Evolutionary conservation across 92 coral and sea anemone genomes (phyloP), one percentile per base, ranked within the genome.

Genomic region (Pocillopora meandrina): DNA sequence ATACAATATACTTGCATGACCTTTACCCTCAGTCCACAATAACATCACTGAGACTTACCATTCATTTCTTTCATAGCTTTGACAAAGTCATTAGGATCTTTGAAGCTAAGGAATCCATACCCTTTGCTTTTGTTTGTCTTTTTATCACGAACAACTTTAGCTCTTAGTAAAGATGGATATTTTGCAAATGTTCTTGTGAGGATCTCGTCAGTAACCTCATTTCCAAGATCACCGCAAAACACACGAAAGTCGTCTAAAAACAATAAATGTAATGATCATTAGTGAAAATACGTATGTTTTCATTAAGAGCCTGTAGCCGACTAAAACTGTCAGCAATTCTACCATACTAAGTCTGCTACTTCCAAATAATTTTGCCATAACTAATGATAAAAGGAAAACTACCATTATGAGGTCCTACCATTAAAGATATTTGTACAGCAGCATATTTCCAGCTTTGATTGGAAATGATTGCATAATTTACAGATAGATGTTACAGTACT

Each of bases 1-100:
- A 42, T 42, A 42, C 6, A 42, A 7, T 42, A 3, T 42, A 42
- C 52, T 42, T 7, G 8, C 52, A 42, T 42, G 52, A 7, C 4
- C 52, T 3, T 42, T 3, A 42, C 52, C 52, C 52, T 42, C 52
- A 42, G 52, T 42, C 52, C 52, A 42, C 52, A 42, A 42, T 3
- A 42, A 42, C 52, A 42, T 12, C 12, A 47, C 4, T 42, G 47
- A 10, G 13, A 52, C 99, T 69, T 88, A 96, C 99, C 99, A 83
- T 96, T 96, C 99, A 96, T 96, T 90, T 96, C 99, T 74, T 98
- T 87, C 99, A 96, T 96, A 49, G 99, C 99, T 90, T 93, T 94
- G 47, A 95, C 92, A 80, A 96, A 96, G 85, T 96, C 99, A 76
- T 85, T 91, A 20, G 99, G 98, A 83, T 96, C 99, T 71, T 95